These are phyloP conservation scores for Lagodon rhomboides DNA, from an alignment of 2,797 vertebrate species.

Conservation along the genomic window DNA sequence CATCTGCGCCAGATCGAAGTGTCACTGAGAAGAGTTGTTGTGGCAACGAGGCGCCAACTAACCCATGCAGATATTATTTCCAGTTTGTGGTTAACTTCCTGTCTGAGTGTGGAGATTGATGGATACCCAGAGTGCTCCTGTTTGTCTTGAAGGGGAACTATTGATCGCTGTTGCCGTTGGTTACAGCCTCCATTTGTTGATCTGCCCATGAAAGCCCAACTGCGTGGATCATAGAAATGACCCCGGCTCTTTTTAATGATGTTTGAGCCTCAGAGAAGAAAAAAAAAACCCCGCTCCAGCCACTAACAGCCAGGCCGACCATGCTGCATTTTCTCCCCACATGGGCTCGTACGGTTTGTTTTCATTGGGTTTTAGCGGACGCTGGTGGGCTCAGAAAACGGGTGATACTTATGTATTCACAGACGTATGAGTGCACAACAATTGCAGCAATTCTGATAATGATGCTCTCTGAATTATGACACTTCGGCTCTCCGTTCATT, in stretches of 20 bases:
- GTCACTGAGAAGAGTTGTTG: slow-evolving; percentile 30
- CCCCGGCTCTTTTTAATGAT: slow-evolving; percentile 72
- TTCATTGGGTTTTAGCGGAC: slow-evolving; percentile 14
- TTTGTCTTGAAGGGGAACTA: slow-evolving; percentile 84
- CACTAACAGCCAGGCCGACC: slow-evolving; percentile 46
- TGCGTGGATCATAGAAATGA: slow-evolving; percentile 77
- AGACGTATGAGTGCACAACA: slow-evolving; percentile 46
- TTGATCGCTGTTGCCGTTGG: slow-evolving; percentile 84
- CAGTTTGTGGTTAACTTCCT: slow-evolving; percentile 75
- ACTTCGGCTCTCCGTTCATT: slow-evolving; percentile 74
- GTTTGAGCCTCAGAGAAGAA: slow-evolving; percentile 60
- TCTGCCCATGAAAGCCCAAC: slow-evolving; percentile 75
- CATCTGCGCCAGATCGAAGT: slow-evolving; percentile 5
- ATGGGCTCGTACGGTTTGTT: slow-evolving; percentile 39
- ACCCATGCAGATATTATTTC: slow-evolving; percentile 72
- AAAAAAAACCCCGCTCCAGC: slow-evolving; percentile 34
- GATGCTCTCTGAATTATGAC: slow-evolving; percentile 77
- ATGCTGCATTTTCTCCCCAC: slow-evolving; percentile 5
- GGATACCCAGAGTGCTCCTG: slow-evolving; percentile 82
- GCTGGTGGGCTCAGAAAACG: slow-evolving; percentile 3
- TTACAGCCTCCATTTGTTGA: slow-evolving; percentile 86
- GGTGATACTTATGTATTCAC: slow-evolving; percentile 36
- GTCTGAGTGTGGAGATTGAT: slow-evolving; percentile 80
- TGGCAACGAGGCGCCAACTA: slow-evolving; percentile 52
- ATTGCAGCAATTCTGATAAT: slow-evolving; percentile 68